phyloP scores from a whole-genome alignment of 2,113 vertebrate genomes.

The Erythrolamprus reginae region DNA sequence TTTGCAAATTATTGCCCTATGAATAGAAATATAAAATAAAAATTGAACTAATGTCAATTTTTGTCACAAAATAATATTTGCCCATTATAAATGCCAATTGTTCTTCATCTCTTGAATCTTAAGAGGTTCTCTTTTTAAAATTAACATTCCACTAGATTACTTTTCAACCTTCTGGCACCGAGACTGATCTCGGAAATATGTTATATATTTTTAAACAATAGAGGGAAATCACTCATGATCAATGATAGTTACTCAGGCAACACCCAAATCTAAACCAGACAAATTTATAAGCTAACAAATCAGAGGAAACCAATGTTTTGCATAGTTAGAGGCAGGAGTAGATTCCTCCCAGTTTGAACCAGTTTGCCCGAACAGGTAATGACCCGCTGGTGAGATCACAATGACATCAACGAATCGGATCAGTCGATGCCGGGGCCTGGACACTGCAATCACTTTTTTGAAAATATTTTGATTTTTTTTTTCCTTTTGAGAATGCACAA shows the following conservation, averaged over 20 bases:
- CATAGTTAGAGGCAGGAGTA: neutral
- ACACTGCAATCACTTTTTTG: no score
- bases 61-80: neutral
- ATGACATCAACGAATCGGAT: no score
- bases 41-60: neutral
- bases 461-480: no score
- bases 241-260: neutral
- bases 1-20: neutral
- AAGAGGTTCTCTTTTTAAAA: neutral
- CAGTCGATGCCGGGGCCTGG: no score
- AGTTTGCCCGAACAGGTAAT: no score
- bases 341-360: no score
- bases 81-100: neutral
- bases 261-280: neutral
- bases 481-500: no score
- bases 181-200: neutral
- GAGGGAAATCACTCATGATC: neutral
- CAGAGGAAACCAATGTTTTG: neutral
- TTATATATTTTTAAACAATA: neutral
- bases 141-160: neutral
- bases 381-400: no score
- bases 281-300: neutral
- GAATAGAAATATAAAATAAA: neutral
- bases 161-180: neutral
- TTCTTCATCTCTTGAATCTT: neutral